These are phyloP conservation scores for Periplaneta americana DNA, from an alignment of 1,140 invertebrate species.

Conservation along the genomic window DNA sequence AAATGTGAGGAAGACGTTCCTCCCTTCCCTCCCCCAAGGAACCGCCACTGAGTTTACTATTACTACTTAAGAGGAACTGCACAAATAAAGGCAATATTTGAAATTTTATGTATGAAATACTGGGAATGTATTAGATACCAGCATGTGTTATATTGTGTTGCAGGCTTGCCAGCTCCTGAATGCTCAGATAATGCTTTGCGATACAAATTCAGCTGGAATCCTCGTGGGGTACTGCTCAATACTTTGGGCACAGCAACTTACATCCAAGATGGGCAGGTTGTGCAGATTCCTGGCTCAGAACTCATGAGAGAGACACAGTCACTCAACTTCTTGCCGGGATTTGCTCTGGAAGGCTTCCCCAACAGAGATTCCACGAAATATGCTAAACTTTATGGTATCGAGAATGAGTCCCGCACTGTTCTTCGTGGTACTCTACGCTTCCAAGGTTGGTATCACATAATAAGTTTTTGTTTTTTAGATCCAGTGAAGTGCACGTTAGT, in stretches of 20 bases:
- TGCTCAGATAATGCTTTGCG: slow-evolving; percentile 88
- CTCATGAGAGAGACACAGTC: slow-evolving; percentile 73
- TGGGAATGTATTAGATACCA: too few species aligned
- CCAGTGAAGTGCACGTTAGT: too few species aligned
- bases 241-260: slow-evolving; percentile 86
- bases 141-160: too few species aligned
- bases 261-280: slow-evolving; percentile 75
- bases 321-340: slow-evolving; percentile 91
- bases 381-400: slow-evolving; percentile 77
- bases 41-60: too few species aligned
- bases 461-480: too few species aligned
- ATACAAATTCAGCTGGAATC: slow-evolving; percentile 99
- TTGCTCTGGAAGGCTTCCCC: slow-evolving; percentile 92
- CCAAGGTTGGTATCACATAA: slow-evolving; percentile 44
- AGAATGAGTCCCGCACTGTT: slow-evolving; percentile 76
- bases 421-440: slow-evolving; percentile 89
- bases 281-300: slow-evolving; percentile 87
- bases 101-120: too few species aligned
- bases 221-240: slow-evolving; percentile 84
- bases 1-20: too few species aligned
- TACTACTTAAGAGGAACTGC: too few species aligned
- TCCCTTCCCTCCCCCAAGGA: too few species aligned
- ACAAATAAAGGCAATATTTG: too few species aligned
- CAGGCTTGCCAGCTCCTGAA: slow-evolving; percentile 86
- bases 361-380: slow-evolving; percentile 95